Evolutionary conservation across 1,140 invertebrate species (phyloP), one percentile per base, ranked within the genome.

Genomic region (Tyrophagus putrescentiae): DNA sequence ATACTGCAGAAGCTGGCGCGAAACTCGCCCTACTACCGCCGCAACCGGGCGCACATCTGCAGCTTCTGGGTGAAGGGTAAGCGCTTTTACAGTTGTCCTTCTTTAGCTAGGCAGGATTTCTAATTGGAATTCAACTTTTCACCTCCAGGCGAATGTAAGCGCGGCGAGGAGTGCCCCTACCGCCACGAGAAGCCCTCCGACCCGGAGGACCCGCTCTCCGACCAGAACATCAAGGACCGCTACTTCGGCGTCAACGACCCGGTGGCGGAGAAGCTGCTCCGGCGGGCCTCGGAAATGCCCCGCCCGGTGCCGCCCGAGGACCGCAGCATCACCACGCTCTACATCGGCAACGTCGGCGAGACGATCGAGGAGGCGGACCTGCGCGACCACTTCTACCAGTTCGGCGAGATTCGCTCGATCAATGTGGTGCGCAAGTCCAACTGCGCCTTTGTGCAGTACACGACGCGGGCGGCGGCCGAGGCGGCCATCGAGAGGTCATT

Each of bases 231-330:
- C 58, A 95, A 95, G 71, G 96, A 99, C 76, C 73, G 84, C 65
- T 99, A 96, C 70, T 98, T 98, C 76, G 96, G 96, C 42, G 84
- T 87, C 0, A 98, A 98, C 74, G 96, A 99, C 78, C 96, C 95
- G 1, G 94, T 98, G 4, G 96, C 96, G 44, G 91, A 98, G 67
- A 99, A 99, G 72, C 74, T 99, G 25, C 82, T 99, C 76, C 83
- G 87, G 61, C 76, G 93, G 64, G 90, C 87, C 4, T 9, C 86
- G 13, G 84, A 87, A 1, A 85, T 98, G 83, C 95, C 95, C 0
- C 89, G 87, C 53, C 72, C 98, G 11, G 88, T 93, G 52, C 82
- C 91, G 0, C 95, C 95, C 0, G 93, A 97, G 70, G 96, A 99
- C 69, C 85, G 84, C 68, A 84, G 84, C 21, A 95, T 99, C 7